Base-by-base conservation (phyloP, 2,888 invertebrate genomes). In the Drosophila hawaiiensis region DNA sequence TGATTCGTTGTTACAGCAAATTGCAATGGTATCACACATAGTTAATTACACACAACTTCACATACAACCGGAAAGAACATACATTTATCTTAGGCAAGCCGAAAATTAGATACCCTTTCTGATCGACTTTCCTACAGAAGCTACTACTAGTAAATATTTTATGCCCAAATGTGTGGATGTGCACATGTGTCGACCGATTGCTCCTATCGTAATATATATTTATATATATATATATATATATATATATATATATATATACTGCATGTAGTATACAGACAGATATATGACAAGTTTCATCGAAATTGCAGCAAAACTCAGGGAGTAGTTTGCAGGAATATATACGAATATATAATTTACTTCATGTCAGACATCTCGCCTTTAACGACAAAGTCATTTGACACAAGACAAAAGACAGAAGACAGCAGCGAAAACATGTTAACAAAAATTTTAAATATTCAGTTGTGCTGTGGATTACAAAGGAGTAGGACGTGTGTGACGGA, bases 381-480 rank as follows among this genome's bases (percentile, higher is more conserved):
- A 16, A 4, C 43, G 25, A 16, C 47, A 47, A 47, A 47, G 47
- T 47, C 22, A 25, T 25, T 47, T 7, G 47, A 16, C 22, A 16
- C 4, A 22, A 22, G 22, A 22, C 33, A 41, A 10, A 31, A 6
- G 31, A 19, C 1, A 37, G 19, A 49, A 22, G n/a, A 49, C 31
- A 47, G 22, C 60, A 35, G 12, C 33, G 63, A 19, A 59, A 49
- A 49, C 41, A 29, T 47, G 53, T 54, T 54, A 65, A 65, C 67
- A 65, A 67, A 29, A 66, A 49, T 39, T 55, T 39, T 33, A 49
- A 55, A 68, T 49, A 65, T 65, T 33, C 66, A 65, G 28, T 33
- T 31, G 5, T 28, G 50, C 19, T 28, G 50, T 50, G 28, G 19
- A 50, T 47, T 47, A 28, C 28, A 50, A 53, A 53, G 31, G 22